Evolutionary conservation across 37 sponge, comb jelly and placozoan genomes (phyloP), one percentile per base, ranked within the genome.

Genomic region (Tethya wilhelma): DNA sequence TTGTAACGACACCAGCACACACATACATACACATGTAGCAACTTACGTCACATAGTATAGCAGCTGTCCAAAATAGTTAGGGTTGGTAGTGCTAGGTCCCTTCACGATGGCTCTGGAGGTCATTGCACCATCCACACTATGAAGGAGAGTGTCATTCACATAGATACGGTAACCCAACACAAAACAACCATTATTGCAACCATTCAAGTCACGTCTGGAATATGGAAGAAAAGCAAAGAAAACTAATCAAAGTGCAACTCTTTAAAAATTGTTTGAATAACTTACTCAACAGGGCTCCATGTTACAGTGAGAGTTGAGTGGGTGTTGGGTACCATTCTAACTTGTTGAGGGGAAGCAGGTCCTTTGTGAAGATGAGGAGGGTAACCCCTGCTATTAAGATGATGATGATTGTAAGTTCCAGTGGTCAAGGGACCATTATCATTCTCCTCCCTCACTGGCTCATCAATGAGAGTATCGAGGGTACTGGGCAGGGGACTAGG

Each of bases 131-230:
- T 87, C 82, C 59, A 87, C 88, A 68, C 77, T 75, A 1, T 28
- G 29, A 20, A 46, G 69, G 38, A 71, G 57, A 0, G 19, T 28
- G 38, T 59, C 82, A 56, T 76, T 80, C 30, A 81, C 70, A 55
- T 87, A 87, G 43, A 87, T 56, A 43, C 88, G 56, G 71, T 87
- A 87, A 38, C 88, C 88, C 30, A 87, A 71, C n/a, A 87, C 82
- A 56, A 31, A 76, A 44, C 20, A 73, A 5, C 82, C 82, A 81
- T 75, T 68, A 57, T 70, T 81, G 44, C 80, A 44, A 28, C 87
- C 80, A 7, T 79, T 45, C 1, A 5, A 0, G 41, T 79, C 75
- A 9, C 87, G 63, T n/a, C 87, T 86, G 42, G 34, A 55, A 28
- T 38, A 12, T 3, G 23, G 6, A 44, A 19, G 14, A 9, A 29